These are phyloP conservation scores for Callinectes sapidus DNA, from an alignment of 2,888 invertebrate genomes.

Conservation along the genomic window DNA sequence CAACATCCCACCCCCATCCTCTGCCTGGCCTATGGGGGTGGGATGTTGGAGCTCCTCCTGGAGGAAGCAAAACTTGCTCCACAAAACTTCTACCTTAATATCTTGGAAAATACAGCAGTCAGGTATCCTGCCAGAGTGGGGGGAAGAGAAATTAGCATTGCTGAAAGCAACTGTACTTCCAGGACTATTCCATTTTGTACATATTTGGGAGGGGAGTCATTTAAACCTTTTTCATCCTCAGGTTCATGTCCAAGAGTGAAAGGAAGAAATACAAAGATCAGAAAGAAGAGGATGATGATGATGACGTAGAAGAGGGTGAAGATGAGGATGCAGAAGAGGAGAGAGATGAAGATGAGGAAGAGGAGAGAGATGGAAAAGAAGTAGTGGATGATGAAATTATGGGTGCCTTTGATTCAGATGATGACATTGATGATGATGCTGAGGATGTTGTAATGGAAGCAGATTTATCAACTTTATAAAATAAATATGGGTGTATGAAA, in stretches of 20 bases:
- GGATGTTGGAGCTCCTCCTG: no score
- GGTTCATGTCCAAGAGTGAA: conserved; percentile 53
- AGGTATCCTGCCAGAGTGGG: no score
- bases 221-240: background rate
- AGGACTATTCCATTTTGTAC: no score
- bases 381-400: background rate
- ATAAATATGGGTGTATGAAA: background rate
- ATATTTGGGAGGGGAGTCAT: background rate
- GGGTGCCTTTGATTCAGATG: background rate
- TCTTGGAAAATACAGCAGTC: no score
- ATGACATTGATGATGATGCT: background rate
- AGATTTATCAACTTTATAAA: conserved; percentile 29
- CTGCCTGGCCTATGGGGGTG: no score
- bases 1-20: no score
- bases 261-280: background rate
- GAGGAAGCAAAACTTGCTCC: no score
- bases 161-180: no score
- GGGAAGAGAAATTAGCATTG: no score
- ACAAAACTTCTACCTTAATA: no score
- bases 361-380: background rate
- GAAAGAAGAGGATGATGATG: background rate
- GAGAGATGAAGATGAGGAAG: background rate
- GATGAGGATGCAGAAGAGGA: background rate
- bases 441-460: conserved; percentile 49
- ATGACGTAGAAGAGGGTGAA: background rate